Conservation (phyloP, 53 echinoderm and acorn worm species). For the Henricia sp. region DNA sequence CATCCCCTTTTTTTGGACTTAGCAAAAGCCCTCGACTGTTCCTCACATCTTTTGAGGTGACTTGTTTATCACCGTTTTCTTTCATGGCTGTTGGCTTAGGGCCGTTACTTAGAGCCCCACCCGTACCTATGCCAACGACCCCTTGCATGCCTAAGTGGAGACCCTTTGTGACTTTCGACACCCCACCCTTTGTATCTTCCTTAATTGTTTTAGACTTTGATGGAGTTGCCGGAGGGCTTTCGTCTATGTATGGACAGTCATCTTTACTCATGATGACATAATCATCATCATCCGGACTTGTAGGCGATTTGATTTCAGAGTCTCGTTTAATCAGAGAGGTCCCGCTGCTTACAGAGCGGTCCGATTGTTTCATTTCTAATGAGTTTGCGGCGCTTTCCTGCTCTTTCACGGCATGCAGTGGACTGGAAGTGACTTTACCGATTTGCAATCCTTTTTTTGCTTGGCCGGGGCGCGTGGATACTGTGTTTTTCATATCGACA, state of each 20-base stretch:
- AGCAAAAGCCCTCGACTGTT: neutral
- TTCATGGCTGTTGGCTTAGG: neutral
- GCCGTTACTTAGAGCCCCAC: neutral
- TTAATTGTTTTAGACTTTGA: too few species aligned
- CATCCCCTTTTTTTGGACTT: neutral
- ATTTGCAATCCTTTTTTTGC: neutral
- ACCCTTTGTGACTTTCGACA: constrained; percentile 15
- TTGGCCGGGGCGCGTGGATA: neutral
- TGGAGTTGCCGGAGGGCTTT: neutral
- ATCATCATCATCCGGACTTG: neutral
- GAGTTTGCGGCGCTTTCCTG: neutral
- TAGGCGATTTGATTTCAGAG: neutral
- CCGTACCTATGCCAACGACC: constrained; percentile 13
- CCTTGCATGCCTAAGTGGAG: constrained; percentile 11
- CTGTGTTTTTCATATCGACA: neutral
- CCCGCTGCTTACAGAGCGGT: neutral
- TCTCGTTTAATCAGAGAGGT: neutral
- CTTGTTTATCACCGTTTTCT: neutral
- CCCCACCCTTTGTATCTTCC: neutral
- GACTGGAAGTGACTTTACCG: neutral
- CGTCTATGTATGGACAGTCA: neutral
- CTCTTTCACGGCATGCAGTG: neutral
- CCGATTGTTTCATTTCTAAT: neutral
- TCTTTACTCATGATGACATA: neutral
- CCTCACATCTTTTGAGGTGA: neutral